Evolutionary conservation across 2,113 vertebrate genomes (phyloP).

Genomic region (Rissa tridactyla): DNA sequence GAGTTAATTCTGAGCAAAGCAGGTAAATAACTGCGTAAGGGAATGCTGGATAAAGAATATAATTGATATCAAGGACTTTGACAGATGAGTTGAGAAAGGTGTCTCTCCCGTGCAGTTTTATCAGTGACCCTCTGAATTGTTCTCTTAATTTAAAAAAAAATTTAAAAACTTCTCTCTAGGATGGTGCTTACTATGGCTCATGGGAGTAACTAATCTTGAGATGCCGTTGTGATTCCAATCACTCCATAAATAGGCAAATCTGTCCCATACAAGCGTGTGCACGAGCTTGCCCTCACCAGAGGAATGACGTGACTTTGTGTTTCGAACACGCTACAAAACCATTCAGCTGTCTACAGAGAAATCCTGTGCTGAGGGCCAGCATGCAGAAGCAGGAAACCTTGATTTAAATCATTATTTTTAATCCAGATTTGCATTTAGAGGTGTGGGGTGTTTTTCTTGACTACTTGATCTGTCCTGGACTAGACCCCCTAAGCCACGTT

Average conservation of each 20-base stretch:
- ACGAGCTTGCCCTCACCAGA: fast-evolving
- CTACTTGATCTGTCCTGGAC: neutral
- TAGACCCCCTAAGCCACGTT: neutral
- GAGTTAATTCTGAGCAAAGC: neutral
- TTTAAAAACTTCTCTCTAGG: neutral
- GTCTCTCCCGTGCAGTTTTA: neutral
- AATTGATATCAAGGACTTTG: neutral
- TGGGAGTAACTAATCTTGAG: neutral
- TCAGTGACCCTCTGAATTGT: neutral
- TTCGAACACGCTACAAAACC: neutral
- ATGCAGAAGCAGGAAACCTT: neutral
- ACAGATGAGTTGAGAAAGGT: neutral
- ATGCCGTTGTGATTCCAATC: neutral
- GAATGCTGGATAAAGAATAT: neutral
- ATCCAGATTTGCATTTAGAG: neutral
- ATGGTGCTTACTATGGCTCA: fast-evolving
- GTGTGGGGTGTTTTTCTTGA: neutral
- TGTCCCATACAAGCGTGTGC: neutral
- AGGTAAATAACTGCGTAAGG: neutral
- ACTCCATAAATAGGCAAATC: neutral
- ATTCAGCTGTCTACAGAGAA: neutral
- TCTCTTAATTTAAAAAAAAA: too few species aligned
- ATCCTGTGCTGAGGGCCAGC: too few species aligned
- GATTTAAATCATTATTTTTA: neutral
- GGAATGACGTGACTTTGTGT: neutral